These are phyloP conservation scores for Eumacrocentrus americanus DNA, from an alignment of 2,888 invertebrate genomes.

Conservation along the genomic window DNA sequence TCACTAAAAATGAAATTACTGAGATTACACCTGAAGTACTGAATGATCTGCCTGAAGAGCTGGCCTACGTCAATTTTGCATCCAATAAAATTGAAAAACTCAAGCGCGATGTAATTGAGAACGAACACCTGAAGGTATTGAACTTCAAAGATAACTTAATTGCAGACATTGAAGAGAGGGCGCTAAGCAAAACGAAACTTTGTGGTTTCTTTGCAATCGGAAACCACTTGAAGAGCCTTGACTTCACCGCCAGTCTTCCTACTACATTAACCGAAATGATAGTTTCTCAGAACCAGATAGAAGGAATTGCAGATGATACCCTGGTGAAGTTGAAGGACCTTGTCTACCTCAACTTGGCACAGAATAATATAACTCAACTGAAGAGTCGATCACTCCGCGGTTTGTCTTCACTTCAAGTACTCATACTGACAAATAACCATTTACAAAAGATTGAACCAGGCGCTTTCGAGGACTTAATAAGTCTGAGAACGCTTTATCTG, in stretches of 20 bases:
- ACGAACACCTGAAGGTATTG: slow-evolving; percentile 51
- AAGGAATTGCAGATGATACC: slow-evolving; percentile 33
- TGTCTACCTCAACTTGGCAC: slow-evolving; percentile 8
- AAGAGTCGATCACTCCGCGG: slow-evolving; percentile 23
- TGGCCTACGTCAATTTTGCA: slow-evolving; percentile 39
- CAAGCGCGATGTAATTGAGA: slow-evolving; percentile 42
- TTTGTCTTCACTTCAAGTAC: slow-evolving; percentile 30
- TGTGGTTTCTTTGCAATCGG: slow-evolving; percentile 33
- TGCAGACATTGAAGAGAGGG: slow-evolving; percentile 52
- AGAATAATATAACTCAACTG: slow-evolving; percentile 21
- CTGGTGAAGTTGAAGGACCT: slow-evolving; percentile 37
- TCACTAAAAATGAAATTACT: slow-evolving; percentile 42
- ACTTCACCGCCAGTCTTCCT: slow-evolving; percentile 42
- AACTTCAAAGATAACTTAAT: slow-evolving; percentile 57
- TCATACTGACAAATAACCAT: slow-evolving; percentile 32
- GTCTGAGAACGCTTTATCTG: slow-evolving; percentile 35
- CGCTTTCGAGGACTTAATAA: slow-evolving; percentile 34
- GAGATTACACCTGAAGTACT: slow-evolving; percentile 44
- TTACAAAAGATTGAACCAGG: slow-evolving; percentile 29
- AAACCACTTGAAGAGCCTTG: slow-evolving; percentile 39
- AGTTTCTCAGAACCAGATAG: slow-evolving; percentile 36
- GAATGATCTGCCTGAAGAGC: slow-evolving; percentile 43
- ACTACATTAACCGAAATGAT: slow-evolving; percentile 36
- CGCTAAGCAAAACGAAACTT: slow-evolving; percentile 56
- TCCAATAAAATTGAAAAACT: slow-evolving; percentile 40